A percentile compares a stretch with the other conserved stretches of the same genome.
phyloP scores from a whole-genome alignment of 2,797 vertebrate species.

The Enteromius trimaculatus region DNA sequence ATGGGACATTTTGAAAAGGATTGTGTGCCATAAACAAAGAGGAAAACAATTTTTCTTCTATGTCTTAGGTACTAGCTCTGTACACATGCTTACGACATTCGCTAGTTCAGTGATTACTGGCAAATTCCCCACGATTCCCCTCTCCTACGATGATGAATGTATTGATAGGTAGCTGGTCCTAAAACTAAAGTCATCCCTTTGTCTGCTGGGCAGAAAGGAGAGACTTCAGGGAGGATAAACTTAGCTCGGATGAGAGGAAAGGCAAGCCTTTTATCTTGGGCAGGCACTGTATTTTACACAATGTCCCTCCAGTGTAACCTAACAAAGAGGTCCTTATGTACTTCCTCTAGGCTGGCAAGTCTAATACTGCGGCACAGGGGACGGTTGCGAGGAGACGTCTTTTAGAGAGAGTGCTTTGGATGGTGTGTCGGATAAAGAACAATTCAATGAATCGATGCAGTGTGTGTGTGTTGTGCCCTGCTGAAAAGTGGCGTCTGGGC shows the following conservation, averaged over 20 bases:
- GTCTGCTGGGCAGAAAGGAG: conserved; percentile 69
- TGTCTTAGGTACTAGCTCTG: neutral
- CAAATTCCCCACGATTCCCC: conserved; percentile 52
- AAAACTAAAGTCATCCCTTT: conserved; percentile 68
- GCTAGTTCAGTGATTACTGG: conserved; percentile 24
- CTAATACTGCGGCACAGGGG: conserved; percentile 64
- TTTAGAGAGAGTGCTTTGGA: conserved; percentile 61
- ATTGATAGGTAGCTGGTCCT: conserved; percentile 70
- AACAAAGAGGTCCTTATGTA: conserved; percentile 78
- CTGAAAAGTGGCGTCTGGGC: conserved; percentile 60
- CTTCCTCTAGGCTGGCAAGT: conserved; percentile 61
- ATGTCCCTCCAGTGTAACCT: conserved; percentile 64
- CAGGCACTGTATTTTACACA: conserved; percentile 73
- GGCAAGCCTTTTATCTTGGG: conserved; percentile 75
- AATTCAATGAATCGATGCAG: conserved; percentile 67
- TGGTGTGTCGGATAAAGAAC: conserved; percentile 74
- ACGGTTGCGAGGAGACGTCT: conserved; percentile 68
- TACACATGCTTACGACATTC: conserved; percentile 16
- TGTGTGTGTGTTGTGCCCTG: conserved; percentile 50
- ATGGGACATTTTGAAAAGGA: conserved; percentile 16
- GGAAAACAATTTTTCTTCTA: neutral
- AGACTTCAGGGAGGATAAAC: conserved; percentile 69
- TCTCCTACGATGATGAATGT: conserved; percentile 60
- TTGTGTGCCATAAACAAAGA: conserved; percentile 34
- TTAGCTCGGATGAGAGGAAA: conserved; percentile 74